Conservation (phyloP, 2,888 invertebrate genomes). For the Isoperla grammatica region DNA sequence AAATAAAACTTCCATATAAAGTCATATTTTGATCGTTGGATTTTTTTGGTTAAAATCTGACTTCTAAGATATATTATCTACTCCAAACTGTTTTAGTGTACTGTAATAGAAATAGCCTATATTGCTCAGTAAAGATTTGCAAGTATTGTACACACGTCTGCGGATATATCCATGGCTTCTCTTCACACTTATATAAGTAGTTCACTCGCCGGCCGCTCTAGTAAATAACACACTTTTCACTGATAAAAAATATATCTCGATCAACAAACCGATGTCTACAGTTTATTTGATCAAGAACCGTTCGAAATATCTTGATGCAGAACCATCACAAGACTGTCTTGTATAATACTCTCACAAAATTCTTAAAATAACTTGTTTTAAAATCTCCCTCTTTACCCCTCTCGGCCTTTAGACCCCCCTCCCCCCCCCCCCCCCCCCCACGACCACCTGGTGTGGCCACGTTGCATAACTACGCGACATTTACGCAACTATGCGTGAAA, state of each 20-base stretch:
- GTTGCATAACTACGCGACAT: too few relatives aligned
- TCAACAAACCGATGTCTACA: background rate
- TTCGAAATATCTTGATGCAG: background rate
- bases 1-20: too few relatives aligned
- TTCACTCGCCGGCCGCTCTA: conserved; percentile 3
- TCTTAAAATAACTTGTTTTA: conserved; percentile 12
- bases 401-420: background rate
- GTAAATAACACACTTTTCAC: too few relatives aligned
- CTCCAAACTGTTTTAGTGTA: too few relatives aligned
- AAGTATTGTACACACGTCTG: conserved; percentile 35
- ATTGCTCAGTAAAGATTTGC: background rate
- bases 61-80: too few relatives aligned
- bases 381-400: conserved; percentile 1
- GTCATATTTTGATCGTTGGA: too few relatives aligned
- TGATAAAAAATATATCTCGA: too few relatives aligned
- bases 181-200: background rate
- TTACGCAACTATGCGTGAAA: too few relatives aligned
- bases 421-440: too few relatives aligned
- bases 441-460: too few relatives aligned
- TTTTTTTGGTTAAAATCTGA: too few relatives aligned
- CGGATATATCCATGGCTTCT: conserved; percentile 35
- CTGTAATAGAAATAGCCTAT: background rate
- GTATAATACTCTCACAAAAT: background rate
- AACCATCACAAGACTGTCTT: conserved; percentile 6
- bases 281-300: conserved; percentile 11